Base-by-base conservation (phyloP, 2,797 vertebrate genomes). In the Perodicticus potto region DNA sequence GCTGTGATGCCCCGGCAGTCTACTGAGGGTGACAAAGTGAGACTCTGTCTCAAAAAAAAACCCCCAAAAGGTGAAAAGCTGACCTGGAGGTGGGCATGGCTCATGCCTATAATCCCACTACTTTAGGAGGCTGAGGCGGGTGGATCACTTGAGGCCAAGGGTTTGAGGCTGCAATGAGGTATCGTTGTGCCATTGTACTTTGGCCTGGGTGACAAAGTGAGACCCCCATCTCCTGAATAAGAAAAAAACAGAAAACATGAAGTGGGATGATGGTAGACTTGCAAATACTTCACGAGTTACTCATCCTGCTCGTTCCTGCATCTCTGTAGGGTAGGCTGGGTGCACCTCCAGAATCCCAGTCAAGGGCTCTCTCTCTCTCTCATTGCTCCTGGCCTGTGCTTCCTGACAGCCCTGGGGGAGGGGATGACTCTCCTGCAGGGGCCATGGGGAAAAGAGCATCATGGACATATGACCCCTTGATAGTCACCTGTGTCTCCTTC, bases 401-500 rank as follows among this genome's bases (percentile, higher is more conserved):
- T 82, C 45, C 40, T 0, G 9, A 43, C n/a, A 59, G 37, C 65
- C 29, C 59, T 20, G 29, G 34, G 16, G 27, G 23, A 57, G n/a
- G 14, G 37, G 29, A 19, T 14, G 61, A 57, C 43, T 92, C 11
- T 61, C 22, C 57, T 10, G 5, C 4, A 20, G 22, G 22, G 6
- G 27, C 32, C 27, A 1, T 37, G 69, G 3, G 77, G 72, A 37
- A 72, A 82, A 76, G n/a, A 65, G 11, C 22, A 5, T 25, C 7
- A 1, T 19, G 37, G 73, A n/a, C 3, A 2, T 25, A 16, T 12
- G 1, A 40, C 1, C 2, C 4, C 9, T 57, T 43, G 55, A 32
- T 43, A 32, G 69, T 65, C 23, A 14, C 14, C 13, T 49, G 34
- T 11, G 17, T 17, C 63, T 70, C 13, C 53, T 49, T 78, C 16